Evolutionary conservation across 92 coral and sea anemone species (phyloP).

Genomic region (Porites evermanni): DNA sequence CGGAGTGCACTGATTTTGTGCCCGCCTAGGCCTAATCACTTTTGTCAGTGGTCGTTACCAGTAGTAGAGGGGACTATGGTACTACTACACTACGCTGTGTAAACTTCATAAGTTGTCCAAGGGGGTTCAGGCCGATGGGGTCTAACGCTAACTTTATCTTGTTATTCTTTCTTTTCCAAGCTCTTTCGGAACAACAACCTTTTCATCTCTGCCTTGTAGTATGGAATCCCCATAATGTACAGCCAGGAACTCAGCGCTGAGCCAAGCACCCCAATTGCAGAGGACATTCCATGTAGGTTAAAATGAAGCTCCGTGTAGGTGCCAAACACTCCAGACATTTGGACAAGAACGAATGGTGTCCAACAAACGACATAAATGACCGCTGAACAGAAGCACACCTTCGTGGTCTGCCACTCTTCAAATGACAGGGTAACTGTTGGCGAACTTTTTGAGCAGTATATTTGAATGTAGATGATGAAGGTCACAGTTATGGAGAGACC

Average conservation of each 20-base stretch:
- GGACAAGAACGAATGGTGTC: conserved; percentile 90
- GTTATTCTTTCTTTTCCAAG: neutral
- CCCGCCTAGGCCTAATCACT: too few relatives aligned
- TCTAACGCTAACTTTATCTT: too few relatives aligned
- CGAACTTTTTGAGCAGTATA: conserved; percentile 44
- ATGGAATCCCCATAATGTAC: conserved; percentile 75
- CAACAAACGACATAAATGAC: conserved; percentile 80
- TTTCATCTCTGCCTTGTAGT: conserved; percentile 51
- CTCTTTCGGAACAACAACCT: neutral
- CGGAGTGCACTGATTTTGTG: too few relatives aligned
- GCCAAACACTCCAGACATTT: conserved; percentile 83
- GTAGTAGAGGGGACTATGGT: too few relatives aligned
- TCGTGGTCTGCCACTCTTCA: conserved; percentile 86
- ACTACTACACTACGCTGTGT: too few relatives aligned
- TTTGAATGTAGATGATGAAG: conserved; percentile 58
- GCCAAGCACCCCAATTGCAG: conserved; percentile 88
- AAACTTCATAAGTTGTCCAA: too few relatives aligned
- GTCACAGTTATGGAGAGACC: conserved; percentile 81
- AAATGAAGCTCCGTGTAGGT: conserved; percentile 87
- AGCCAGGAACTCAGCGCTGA: conserved; percentile 82
- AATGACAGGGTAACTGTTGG: conserved; percentile 68
- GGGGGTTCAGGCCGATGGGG: too few relatives aligned
- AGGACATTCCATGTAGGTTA: conserved; percentile 90
- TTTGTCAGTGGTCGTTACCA: too few relatives aligned
- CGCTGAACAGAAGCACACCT: conserved; percentile 83